Percentiles rank a stretch among this genome's conserved stretches.
Conservation (phyloP, 2,797 vertebrate genomes). For the Heterohyrax brucei region DNA sequence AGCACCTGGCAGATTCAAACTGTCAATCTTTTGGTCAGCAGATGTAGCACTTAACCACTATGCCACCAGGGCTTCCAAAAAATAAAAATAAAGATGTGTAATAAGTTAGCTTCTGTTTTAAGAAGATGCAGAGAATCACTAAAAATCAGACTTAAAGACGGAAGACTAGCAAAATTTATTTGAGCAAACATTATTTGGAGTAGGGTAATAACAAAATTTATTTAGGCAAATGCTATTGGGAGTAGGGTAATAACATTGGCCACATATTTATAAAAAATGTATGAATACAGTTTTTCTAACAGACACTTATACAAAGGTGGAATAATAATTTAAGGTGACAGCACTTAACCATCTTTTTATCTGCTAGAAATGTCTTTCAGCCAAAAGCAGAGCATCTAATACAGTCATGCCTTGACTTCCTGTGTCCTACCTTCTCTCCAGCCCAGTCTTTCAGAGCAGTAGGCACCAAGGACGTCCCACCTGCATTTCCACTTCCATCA, state of each 20-base stretch:
- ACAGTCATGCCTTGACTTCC: background rate
- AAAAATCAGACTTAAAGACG: background rate
- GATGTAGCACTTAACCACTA: too few relatives aligned
- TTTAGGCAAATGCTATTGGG: background rate
- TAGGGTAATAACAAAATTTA: background rate
- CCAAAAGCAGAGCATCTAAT: background rate
- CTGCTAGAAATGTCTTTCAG: background rate
- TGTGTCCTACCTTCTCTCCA: background rate
- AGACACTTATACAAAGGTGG: background rate
- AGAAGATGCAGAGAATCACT: constrained; percentile 1
- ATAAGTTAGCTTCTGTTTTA: constrained; percentile 32
- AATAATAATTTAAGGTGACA: background rate
- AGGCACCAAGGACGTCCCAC: background rate
- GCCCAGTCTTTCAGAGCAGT: background rate
- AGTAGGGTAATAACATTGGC: background rate
- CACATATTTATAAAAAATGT: background rate
- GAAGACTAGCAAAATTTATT: background rate
- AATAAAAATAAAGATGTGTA: background rate
- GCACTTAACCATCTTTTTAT: background rate
- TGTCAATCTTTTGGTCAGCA: too few relatives aligned
- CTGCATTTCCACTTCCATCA: background rate
- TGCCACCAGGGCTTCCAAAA: too few relatives aligned
- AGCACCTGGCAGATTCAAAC: too few relatives aligned
- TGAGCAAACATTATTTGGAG: background rate
- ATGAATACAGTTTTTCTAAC: background rate